Evolutionary conservation across 2,113 vertebrate genomes (phyloP).

Genomic region (Corvus moneduloides): DNA sequence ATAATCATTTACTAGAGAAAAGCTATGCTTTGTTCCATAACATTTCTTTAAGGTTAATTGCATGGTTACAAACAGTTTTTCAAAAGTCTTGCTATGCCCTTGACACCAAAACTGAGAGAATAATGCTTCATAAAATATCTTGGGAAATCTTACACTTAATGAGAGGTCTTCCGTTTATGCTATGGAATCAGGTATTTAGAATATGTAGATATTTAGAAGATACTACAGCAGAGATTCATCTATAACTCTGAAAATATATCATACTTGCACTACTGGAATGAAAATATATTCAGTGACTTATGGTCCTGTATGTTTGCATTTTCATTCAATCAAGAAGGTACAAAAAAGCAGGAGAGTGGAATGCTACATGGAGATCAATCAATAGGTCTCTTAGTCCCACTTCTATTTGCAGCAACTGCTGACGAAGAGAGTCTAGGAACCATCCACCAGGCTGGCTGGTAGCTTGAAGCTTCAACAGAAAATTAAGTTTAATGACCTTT

Average conservation of each 20-base stretch:
- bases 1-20: not conserved
- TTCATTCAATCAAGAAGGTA: not conserved
- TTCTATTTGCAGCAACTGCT: not conserved
- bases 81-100: not conserved
- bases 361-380: not conserved
- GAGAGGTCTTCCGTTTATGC: not conserved
- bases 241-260: not conserved
- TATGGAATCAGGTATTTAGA: not conserved
- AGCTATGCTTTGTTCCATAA: not conserved
- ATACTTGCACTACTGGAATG: not conserved
- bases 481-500: not conserved
- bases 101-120: not conserved
- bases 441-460: not conserved
- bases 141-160: not conserved
- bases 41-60: not conserved
- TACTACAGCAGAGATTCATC: not conserved
- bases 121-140: not conserved
- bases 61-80: not conserved
- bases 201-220: not conserved
- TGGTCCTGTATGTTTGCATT: not conserved
- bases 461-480: not conserved
- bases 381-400: not conserved
- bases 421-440: not conserved
- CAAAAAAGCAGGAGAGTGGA: not conserved
- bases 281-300: not conserved